Conservation (phyloP, 1,140 invertebrate genomes). For the Papilio machaon region DNA sequence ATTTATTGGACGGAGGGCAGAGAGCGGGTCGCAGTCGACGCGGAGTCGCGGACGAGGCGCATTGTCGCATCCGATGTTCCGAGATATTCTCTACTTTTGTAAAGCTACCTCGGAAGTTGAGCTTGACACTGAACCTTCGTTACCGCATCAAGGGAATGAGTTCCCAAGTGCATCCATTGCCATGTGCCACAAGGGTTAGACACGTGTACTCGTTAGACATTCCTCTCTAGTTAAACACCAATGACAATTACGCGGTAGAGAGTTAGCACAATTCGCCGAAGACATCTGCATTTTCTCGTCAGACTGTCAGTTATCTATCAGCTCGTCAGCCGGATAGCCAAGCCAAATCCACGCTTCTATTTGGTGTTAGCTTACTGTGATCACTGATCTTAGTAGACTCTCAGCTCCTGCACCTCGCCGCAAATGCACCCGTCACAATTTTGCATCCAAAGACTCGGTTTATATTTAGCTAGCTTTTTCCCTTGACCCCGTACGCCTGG, state of each 20-base stretch:
- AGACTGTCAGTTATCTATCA: not conserved
- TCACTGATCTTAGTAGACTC: not conserved
- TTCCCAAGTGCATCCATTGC: no score
- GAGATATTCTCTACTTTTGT: not conserved
- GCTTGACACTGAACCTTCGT: no score
- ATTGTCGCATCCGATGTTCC: not conserved
- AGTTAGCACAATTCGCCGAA: no score
- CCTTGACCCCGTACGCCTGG: no score
- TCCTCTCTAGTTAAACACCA: not conserved
- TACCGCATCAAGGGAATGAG: no score
- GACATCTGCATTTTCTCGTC: not conserved
- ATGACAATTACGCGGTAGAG: no score
- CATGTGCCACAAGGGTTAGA: no score
- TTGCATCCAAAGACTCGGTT: no score
- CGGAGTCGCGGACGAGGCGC: not conserved
- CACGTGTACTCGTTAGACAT: not conserved
- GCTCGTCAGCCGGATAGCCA: not conserved
- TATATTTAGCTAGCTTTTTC: no score
- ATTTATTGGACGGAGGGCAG: conserved; percentile 34
- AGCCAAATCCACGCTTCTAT: not conserved
- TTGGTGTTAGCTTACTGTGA: not conserved
- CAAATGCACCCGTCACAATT: no score
- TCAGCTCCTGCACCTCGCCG: not conserved
- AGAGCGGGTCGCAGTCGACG: not conserved
- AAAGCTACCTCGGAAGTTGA: no score